A percentile compares a stretch with the other conserved stretches of the same genome.
Conservation (phyloP, 2,113 vertebrate species). For the Ondatra zibethicus region DNA sequence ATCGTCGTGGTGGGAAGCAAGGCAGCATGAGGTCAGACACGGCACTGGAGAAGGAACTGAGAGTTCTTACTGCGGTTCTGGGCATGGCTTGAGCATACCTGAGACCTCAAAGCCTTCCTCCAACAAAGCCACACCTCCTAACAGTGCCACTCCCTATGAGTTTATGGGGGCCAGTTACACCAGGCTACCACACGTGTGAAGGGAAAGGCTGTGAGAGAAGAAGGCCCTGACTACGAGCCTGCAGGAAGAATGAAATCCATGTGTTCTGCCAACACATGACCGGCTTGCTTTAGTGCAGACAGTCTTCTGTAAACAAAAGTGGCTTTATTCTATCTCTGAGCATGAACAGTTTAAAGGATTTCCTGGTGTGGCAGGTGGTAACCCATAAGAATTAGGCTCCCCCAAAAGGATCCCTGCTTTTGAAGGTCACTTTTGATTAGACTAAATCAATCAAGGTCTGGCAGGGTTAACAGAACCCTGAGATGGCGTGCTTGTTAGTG, state of each 20-base stretch:
- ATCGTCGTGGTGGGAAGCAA: not conserved
- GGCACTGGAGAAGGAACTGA: not conserved
- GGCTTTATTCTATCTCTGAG: not conserved
- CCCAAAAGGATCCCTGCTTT: not conserved
- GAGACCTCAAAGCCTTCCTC: not conserved
- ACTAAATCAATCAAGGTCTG: not conserved
- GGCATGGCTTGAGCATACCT: not conserved
- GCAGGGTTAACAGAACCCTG: not conserved
- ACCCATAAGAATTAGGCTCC: not conserved
- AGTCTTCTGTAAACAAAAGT: not conserved
- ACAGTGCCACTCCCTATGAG: not conserved
- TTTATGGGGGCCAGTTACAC: not conserved
- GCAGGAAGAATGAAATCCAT: conserved; percentile 6
- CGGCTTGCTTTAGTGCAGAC: conserved; percentile 13
- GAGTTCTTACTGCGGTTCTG: not conserved
- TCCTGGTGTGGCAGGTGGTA: not conserved
- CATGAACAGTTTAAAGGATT: not conserved
- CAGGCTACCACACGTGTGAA: not conserved
- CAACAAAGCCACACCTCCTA: not conserved
- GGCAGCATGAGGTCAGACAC: not conserved
- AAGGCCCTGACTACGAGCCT: not conserved
- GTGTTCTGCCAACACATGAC: not conserved
- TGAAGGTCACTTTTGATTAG: not conserved
- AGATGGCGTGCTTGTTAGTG: not conserved
- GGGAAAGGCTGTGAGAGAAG: not conserved